Base-by-base conservation (phyloP, 2,113 vertebrate species). In the Peromyscus californicus region DNA sequence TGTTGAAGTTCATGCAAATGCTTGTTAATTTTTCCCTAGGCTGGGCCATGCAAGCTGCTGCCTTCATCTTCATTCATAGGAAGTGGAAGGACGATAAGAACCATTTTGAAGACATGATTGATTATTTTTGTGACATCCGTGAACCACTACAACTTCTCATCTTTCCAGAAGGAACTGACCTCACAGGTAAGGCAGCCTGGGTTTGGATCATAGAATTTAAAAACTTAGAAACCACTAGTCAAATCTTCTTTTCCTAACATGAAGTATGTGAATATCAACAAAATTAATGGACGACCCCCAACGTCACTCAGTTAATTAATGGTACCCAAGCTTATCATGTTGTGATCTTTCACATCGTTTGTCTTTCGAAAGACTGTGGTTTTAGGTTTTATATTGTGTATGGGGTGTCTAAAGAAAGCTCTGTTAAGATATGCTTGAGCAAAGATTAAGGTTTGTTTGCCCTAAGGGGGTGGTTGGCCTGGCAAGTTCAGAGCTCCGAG, bases 1-100 rank as follows among this genome's bases (percentile, higher is more conserved):
- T 10, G 90, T 5, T 96, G 80, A 80, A 97, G 9, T 63, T n/a
- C 97, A 78, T 94, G 15, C 98, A 96, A 98, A 95, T 39, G 29
- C 61, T 70, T 98, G 3, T 98, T 89, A 67, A 97, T 97, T 92
- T 97, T 88, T 76, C 95, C 92, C 54, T 89, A 99, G 99, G 99
- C 96, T 99, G 99, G 99, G 99, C 99, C 1, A 99, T 99, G 99
- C 99, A 99, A 98, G 99, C 99, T 98, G 99, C 99, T 97, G 99
- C 99, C 96, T 99, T 99, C 95, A 98, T 99, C 98, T 99, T 99
- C 95, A 99, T 99, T 98, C 99, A 99, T 21, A 99, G 99, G n/a
- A 99, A 98, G 76, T 99, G 99, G 99, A 99, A 99, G 94, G 98
- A 99, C 45, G 99, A 99, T 98, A 99, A 98, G 97, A 98, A 94